These are phyloP conservation scores for Marronus borbonicus DNA, from an alignment of 2,888 invertebrate genomes.

Conservation along the genomic window DNA sequence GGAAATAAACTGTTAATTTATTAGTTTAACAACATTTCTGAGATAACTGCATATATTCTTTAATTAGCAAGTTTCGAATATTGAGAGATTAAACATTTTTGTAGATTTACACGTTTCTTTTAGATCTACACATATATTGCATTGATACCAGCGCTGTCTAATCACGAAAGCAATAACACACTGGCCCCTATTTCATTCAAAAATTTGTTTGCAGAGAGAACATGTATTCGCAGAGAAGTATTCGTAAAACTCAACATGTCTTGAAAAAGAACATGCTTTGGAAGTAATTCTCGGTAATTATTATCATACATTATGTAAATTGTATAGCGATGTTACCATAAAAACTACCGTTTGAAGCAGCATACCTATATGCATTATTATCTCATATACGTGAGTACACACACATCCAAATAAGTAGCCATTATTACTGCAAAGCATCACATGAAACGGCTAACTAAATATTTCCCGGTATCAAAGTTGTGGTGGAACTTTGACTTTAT, in stretches of 20 bases:
- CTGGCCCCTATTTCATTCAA: not conserved
- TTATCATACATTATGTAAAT: slow-evolving; percentile 22
- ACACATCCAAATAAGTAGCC: not conserved
- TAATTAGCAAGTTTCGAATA: not conserved
- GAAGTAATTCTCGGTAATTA: slow-evolving; percentile 2
- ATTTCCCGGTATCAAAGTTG: slow-evolving; percentile 13
- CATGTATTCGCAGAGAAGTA: not conserved
- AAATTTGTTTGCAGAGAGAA: not conserved
- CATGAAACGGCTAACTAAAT: not conserved
- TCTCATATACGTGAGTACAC: slow-evolving; percentile 9
- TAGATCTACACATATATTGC: no score
- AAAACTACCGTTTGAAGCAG: slow-evolving; percentile 22
- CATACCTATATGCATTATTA: slow-evolving; percentile 9
- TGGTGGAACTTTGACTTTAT: slow-evolving; percentile 1
- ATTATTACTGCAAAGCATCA: slow-evolving; percentile 9
- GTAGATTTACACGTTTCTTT: no score
- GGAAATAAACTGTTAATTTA: not conserved
- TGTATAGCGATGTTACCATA: slow-evolving; percentile 8
- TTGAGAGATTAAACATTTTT: no score
- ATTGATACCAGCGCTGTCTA: not conserved
- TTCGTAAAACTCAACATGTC: not conserved
- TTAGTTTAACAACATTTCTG: not conserved
- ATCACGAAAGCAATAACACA: not conserved
- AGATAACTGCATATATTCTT: not conserved
- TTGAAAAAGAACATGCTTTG: slow-evolving; percentile 1